phyloP scores from a whole-genome alignment of 2,797 vertebrate species.

The Todus mexicanus region DNA sequence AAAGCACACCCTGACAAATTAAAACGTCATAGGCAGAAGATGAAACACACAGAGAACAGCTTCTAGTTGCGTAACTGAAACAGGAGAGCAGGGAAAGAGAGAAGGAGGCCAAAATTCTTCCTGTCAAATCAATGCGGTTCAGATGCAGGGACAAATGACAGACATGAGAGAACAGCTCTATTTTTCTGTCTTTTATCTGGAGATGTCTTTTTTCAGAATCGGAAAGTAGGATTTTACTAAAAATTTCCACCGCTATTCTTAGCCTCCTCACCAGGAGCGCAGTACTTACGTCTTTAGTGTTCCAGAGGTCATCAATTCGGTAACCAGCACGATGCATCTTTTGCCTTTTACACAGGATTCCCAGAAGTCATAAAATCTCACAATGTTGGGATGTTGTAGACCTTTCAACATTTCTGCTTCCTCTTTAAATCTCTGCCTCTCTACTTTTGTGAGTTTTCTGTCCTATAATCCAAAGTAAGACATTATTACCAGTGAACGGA shows the following conservation, averaged over 20 bases:
- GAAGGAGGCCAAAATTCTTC: conserved; percentile 3
- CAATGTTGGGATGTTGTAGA: conserved; percentile 96
- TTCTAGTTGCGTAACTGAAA: background rate
- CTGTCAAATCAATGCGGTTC: background rate
- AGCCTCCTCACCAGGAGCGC: background rate
- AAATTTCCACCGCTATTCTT: conserved; percentile 44
- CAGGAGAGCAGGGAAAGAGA: background rate
- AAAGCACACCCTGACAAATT: background rate
- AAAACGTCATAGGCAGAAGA: background rate
- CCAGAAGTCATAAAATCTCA: conserved; percentile 99
- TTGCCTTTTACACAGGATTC: conserved; percentile 93
- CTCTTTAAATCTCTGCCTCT: conserved; percentile 96
- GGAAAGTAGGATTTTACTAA: conserved; percentile 49
- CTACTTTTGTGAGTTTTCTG: conserved; percentile 93
- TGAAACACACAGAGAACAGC: background rate
- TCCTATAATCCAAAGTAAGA: conserved; percentile 77
- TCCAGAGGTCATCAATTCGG: conserved; percentile 97
- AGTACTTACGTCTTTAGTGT: conserved; percentile 95
- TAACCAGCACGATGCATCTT: conserved; percentile 96
- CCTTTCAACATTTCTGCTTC: conserved; percentile 99
- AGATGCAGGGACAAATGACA: background rate
- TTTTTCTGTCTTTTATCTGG: conserved; percentile 24
- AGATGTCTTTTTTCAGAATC: conserved; percentile 20
- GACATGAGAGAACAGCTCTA: conserved; percentile 13
- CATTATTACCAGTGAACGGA: background rate